Conservation (phyloP, 2,113 vertebrate genomes). For the Lasiurus cinereus region DNA sequence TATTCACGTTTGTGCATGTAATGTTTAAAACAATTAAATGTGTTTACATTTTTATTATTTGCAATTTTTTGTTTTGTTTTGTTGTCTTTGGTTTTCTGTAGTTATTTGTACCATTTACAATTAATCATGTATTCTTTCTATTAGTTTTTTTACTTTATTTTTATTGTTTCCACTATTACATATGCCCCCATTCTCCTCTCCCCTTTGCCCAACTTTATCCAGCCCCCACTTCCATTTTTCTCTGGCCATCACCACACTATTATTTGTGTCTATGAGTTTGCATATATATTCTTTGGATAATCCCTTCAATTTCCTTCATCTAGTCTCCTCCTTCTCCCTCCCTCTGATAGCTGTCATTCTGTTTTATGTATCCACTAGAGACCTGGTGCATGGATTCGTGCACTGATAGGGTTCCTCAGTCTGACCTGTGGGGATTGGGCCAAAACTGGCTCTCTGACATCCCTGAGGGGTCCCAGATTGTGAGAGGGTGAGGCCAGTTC, state of each 20-base stretch:
- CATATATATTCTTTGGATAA: background rate
- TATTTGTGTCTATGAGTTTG: background rate
- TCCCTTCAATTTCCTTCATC: background rate
- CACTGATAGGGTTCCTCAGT: too few species aligned
- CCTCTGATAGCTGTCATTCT: background rate
- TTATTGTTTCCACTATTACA: background rate
- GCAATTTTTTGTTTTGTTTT: background rate
- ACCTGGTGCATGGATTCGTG: too few species aligned
- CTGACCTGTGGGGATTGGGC: too few species aligned
- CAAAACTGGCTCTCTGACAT: too few species aligned
- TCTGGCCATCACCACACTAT: background rate
- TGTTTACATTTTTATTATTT: conserved; percentile 5
- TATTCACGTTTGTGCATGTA: background rate
- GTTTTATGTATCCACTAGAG: background rate
- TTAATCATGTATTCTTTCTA: background rate
- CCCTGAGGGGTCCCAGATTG: too few species aligned
- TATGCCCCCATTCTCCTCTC: background rate
- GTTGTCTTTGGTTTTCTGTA: conserved; percentile 24
- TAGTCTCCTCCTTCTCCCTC: background rate
- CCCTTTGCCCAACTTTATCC: background rate
- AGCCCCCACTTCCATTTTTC: background rate
- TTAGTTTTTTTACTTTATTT: background rate
- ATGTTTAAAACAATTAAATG: background rate
- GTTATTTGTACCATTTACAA: conserved; percentile 12
- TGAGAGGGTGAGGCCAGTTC: too few species aligned